Evolutionary conservation across 2,888 invertebrate species (phyloP).

Genomic region (Rutpela maculata): DNA sequence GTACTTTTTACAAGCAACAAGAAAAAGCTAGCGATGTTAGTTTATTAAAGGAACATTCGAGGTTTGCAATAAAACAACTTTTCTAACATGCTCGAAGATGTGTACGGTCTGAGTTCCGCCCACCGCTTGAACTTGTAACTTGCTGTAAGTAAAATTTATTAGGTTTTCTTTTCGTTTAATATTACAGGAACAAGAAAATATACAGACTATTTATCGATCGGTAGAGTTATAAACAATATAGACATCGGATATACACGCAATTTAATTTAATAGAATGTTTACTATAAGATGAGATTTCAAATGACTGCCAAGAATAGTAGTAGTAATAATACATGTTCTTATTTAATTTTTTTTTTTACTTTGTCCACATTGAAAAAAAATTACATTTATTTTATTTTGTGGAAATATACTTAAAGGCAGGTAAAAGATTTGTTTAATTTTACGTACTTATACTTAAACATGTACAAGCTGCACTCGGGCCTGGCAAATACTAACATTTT

Average conservation of each 20-base stretch:
- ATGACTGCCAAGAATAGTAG: background rate
- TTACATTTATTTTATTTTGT: too few relatives aligned
- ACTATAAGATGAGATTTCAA: background rate
- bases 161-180: constrained; percentile 35
- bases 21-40: background rate
- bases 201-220: constrained; percentile 20
- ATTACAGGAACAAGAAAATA: constrained; percentile 36
- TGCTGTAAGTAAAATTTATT: constrained; percentile 48
- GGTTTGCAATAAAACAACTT: constrained; percentile 25
- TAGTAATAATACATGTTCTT: too few relatives aligned
- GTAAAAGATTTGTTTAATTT: too few relatives aligned
- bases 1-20: background rate
- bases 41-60: background rate
- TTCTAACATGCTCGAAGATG: constrained; percentile 23
- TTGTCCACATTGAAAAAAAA: too few relatives aligned
- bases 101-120: constrained; percentile 45
- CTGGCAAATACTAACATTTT: too few relatives aligned
- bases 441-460: too few relatives aligned
- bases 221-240: constrained; percentile 16
- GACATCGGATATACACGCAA: constrained; percentile 11
- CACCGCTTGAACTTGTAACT: constrained; percentile 51
- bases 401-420: too few relatives aligned
- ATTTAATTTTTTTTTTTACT: too few relatives aligned
- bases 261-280: constrained; percentile 10
- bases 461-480: too few relatives aligned